phyloP scores from a whole-genome alignment of 2,797 vertebrate genomes.

The Hafferia zeledoni region DNA sequence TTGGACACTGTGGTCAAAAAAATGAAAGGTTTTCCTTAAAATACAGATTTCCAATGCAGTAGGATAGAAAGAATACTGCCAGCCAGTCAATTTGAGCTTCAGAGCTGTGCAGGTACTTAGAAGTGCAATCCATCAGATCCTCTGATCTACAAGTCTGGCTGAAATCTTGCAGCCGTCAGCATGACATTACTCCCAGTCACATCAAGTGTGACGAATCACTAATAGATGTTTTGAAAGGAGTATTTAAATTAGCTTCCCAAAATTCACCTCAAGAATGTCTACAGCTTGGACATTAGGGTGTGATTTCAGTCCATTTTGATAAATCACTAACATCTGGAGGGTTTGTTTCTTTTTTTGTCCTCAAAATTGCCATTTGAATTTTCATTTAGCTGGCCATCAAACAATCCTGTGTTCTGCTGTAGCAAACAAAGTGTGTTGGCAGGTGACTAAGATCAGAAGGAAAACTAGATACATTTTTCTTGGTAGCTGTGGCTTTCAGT shows the following conservation, averaged over 20 bases:
- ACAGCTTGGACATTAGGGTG: not conserved
- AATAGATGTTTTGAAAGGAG: constrained; percentile 45
- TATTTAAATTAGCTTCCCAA: constrained; percentile 21
- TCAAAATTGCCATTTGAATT: constrained; percentile 3
- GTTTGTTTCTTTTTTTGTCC: not conserved
- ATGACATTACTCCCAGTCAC: constrained; percentile 16
- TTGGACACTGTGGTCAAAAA: not conserved
- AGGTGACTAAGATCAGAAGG: constrained; percentile 29
- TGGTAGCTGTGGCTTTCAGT: constrained; percentile 12
- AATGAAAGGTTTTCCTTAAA: constrained; percentile 30
- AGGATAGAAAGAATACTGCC: constrained; percentile 11
- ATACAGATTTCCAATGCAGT: not conserved
- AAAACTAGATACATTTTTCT: not conserved
- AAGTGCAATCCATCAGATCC: constrained; percentile 52
- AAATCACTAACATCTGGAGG: not conserved
- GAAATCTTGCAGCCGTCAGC: constrained; percentile 67
- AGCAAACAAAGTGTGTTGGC: not conserved
- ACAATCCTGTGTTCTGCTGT: not conserved
- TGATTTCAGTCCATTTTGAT: not conserved
- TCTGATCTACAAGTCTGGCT: constrained; percentile 55
- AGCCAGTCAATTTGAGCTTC: constrained; percentile 43
- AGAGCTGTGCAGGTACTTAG: constrained; percentile 45
- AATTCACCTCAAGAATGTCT: constrained; percentile 8
- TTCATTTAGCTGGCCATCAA: not conserved
- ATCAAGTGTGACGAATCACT: constrained; percentile 22